phyloP scores from a whole-genome alignment of 2,888 invertebrate genomes.

The Zaprionus obscuricornis region DNA sequence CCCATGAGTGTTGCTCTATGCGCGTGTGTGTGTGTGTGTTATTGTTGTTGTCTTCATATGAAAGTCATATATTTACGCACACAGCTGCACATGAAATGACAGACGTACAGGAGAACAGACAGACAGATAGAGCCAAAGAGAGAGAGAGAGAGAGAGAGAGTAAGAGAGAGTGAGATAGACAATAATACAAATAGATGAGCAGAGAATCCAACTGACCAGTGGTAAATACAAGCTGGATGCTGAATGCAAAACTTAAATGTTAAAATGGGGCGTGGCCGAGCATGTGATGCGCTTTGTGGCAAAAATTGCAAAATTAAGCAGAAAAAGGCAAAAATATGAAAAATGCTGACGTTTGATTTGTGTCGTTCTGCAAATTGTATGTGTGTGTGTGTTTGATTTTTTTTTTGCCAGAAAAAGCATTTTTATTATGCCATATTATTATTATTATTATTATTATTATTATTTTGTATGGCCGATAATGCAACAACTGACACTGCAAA shows the following conservation, averaged over 20 bases:
- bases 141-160: conserved; percentile 20
- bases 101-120: conserved; percentile 33
- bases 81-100: conserved; percentile 67
- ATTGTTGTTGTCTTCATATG: conserved; percentile 31
- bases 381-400: conserved; percentile 80
- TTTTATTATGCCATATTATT: conserved; percentile 62
- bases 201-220: conserved; percentile 9
- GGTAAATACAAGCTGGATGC: background rate
- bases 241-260: background rate
- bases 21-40: conserved; percentile 17
- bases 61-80: conserved; percentile 59
- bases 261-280: conserved; percentile 20
- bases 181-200: background rate
- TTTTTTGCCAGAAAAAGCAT: conserved; percentile 58
- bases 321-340: conserved; percentile 62
- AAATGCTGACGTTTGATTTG: conserved; percentile 81
- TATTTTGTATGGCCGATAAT: conserved; percentile 55
- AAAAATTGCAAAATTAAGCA: conserved; percentile 75
- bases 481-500: conserved; percentile 54
- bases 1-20: conserved; percentile 12
- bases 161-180: conserved; percentile 1
- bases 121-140: conserved; percentile 21
- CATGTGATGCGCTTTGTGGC: conserved; percentile 50
- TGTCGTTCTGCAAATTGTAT: no score
- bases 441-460: conserved; percentile 53